These are phyloP conservation scores for Geophilus truncorum DNA, from an alignment of 2,888 invertebrate genomes.

Conservation along the genomic window DNA sequence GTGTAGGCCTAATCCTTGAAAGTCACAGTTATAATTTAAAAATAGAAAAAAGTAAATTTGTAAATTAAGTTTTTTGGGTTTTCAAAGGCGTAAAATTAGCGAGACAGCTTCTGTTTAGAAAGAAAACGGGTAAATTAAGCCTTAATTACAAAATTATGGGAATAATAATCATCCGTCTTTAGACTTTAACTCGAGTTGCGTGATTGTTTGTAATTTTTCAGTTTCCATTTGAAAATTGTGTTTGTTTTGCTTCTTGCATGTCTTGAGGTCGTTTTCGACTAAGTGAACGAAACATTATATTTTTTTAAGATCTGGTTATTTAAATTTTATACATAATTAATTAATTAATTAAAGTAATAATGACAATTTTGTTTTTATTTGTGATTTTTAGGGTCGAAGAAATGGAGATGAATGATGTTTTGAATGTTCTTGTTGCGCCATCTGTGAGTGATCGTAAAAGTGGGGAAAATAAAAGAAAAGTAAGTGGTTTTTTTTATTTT, in stretches of 20 bases:
- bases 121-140: neutral
- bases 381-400: slow-evolving; percentile 42
- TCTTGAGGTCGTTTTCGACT: neutral
- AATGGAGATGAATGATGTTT: slow-evolving; percentile 43
- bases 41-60: neutral
- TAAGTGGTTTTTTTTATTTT: neutral
- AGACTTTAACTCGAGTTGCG: neutral
- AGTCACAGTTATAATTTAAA: no score
- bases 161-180: no score
- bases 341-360: neutral
- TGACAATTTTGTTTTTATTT: neutral
- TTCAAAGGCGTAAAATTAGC: neutral
- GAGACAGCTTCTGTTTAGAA: neutral
- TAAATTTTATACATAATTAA: neutral
- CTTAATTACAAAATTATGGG: neutral
- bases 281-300: neutral
- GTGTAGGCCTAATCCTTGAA: no score
- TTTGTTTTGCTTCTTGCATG: neutral
- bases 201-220: slow-evolving; percentile 42
- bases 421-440: slow-evolving; percentile 41
- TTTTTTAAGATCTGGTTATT: neutral
- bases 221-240: neutral
- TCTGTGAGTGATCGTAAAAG: neutral
- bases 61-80: neutral
- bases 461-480: neutral